Base-by-base conservation (phyloP, 1,140 invertebrate genomes). In the Eupeodes corollae region DNA sequence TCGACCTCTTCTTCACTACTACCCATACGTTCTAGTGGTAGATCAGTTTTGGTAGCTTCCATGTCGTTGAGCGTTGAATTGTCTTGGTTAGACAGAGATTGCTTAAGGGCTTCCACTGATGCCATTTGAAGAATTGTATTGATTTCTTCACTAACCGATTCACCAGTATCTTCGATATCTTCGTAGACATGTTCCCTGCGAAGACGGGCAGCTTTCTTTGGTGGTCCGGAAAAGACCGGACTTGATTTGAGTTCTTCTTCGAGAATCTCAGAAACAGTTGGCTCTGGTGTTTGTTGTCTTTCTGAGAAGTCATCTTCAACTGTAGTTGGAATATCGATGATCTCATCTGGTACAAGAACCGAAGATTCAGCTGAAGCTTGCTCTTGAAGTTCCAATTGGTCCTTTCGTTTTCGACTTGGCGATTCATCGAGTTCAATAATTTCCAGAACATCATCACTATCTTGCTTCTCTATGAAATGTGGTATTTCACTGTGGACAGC, bases 171-270 rank as follows among this genome's bases (percentile, higher is more conserved):
- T 33, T 70, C 70, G 45, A 78, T 77, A 50, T 78, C 76, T 56
- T 78, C 76, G 50, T 78, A 78, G 45, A 76, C 72, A 53, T 78
- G 76, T 49, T 76, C 74, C 52, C 75, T 72, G 42, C 68, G 74
- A 52, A 71, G 66, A 41, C 70, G 70, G 9, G 64, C 59, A 2
- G 66, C 51, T 43, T 68, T 68, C 52, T 56, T 61, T 5, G 64
- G 65, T n/a, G 62, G 59, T 11, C 51, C 37, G 8, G 21, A 37
- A 37, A 14, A n/a, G 3, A 16, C 35, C 40, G 40, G 13, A 12
- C 15, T 30, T 32, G 14, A n/a, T 47, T 42, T 42, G 6, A 42
- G 18, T 44, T 44, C 34, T 49, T 45, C 39, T 14, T 39, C 30
- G 15, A 41, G 13, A 2, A 45, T 40, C 21, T 47, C 33, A 2